phyloP scores from a whole-genome alignment of 2,797 vertebrate species.

The Mallotus villosus region DNA sequence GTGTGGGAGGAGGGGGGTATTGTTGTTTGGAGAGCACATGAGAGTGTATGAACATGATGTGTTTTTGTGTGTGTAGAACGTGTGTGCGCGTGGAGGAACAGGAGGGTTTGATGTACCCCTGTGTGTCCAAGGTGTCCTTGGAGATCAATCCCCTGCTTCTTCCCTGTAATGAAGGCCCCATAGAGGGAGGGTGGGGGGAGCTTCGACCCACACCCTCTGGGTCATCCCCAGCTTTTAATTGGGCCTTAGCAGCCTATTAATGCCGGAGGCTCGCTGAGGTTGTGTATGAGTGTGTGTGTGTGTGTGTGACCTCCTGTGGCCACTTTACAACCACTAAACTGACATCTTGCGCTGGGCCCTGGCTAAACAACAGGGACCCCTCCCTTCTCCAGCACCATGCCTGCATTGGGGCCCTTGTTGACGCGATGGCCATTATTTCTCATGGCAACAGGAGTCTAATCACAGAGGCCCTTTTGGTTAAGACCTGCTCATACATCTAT shows the following conservation, averaged over 20 bases:
- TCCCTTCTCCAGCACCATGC: conserved; percentile 29
- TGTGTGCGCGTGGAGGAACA: conserved; percentile 30
- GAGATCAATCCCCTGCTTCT: conserved; percentile 66
- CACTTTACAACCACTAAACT: conserved; percentile 71
- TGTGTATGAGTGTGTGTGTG: conserved; percentile 15
- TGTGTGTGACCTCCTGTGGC: conserved; percentile 67
- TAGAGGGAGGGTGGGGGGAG: conserved; percentile 44
- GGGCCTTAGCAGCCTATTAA: conserved; percentile 66
- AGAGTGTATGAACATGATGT: conserved; percentile 17
- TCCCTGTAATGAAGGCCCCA: conserved; percentile 70
- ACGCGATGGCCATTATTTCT: conserved; percentile 36
- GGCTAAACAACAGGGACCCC: conserved; percentile 50
- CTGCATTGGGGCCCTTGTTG: conserved; percentile 38
- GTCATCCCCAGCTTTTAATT: conserved; percentile 68
- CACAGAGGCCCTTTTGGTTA: conserved; percentile 16
- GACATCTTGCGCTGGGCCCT: conserved; percentile 47
- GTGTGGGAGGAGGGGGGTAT: conserved; percentile 33
- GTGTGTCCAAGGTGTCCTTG: conserved; percentile 66
- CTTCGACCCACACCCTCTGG: conserved; percentile 57
- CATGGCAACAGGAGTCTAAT: conserved; percentile 27
- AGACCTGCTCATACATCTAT: too few relatives aligned
- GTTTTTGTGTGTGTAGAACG: conserved; percentile 37
- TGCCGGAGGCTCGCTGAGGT: conserved; percentile 43
- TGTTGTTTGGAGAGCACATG: conserved; percentile 16
- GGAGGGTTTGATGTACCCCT: conserved; percentile 32